Evolutionary conservation across 1,140 invertebrate species (phyloP), one percentile per base, ranked within the genome.

Genomic region (Drosophila kohkoa): DNA sequence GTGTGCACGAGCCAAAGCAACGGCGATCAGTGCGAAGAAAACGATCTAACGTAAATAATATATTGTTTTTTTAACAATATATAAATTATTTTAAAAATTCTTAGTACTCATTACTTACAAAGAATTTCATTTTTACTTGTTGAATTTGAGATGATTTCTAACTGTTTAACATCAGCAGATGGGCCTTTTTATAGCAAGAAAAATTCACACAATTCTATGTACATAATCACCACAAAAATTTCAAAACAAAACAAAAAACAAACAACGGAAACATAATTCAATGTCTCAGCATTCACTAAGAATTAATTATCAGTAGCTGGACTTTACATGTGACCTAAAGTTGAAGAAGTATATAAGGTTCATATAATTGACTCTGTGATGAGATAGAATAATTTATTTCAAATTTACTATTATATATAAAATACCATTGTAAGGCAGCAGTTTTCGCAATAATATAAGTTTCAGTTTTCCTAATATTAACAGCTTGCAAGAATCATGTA

Each of bases 111-210:
- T 52, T 57, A 57, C 79, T 81, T 73, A 81, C 79, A 32, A 81
- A 62, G 73, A 81, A 81, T 77, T 81, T 81, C 79, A 81, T 81
- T 28, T 76, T 76, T 41, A 11, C 54, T 63, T 16, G 8, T 51
- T 55, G 43, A 1, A 64, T 54, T 20, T 30, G 28, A 59, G 59
- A 66, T 38, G 32, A 55, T 25, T 73, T 77, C 57, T 77, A 60
- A 81, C 43, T 63, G 6, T 35, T 10, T 11, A 11, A 6, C 1
- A 43, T 0, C 5, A 10, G 13, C 5, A n/a, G 62, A 1, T 32
- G 30, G 8, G 16, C 15, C 67, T 38, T 67, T 81, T 67, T 81
- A 79, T 79, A 79, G n/a, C 8, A 28, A 43, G 1, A 3, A 35
- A 30, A 45, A 32, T 8, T n/a, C 8, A 15, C 1, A 43, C 16